Base-by-base conservation (phyloP, 2,113 vertebrate genomes). In the Hydrolagus affinis region DNA sequence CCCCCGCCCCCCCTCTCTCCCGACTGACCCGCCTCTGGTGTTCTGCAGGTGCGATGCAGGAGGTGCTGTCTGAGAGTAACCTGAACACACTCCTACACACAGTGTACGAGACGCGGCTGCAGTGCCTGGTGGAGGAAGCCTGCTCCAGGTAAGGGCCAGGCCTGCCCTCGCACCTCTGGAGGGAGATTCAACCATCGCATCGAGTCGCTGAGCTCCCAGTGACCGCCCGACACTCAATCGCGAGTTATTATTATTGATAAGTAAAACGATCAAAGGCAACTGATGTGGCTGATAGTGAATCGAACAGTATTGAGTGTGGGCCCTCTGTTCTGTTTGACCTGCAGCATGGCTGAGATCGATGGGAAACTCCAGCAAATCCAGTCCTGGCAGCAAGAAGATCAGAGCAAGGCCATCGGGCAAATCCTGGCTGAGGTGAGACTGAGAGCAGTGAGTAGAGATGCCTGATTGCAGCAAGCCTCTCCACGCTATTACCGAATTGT, bases 341-440 rank as follows among this genome's bases (percentile, higher is more conserved):
- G 75, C 89, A 99, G 98, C 88, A 89, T 98, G 78, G 95, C 96
- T 60, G 93, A 87, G 86, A 91, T 96, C 92, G 97, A 98, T 77
- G 93, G 90, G 89, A 96, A 93, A 85, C 97, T 98, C 90, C 96
- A 98, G 86, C 93, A 94, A 78, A 93, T 98, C 88, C 91, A 97
- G 86, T 92, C 94, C 0, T 94, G 97, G 88, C 97, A 99, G 86
- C 94, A 97, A 89, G 91, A 97, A 90, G 97, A 98, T 88, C 97
- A 99, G 90, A 96, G 89, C 88, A 98, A 96, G 91, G 97, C 96
- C 85, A 92, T 98, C 56, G 90, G 92, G 86, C 93, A 97, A 85
- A 99, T 99, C 89, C 89, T 98, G 85, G 93, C 96, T 89, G 95
- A 99, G 96, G 97, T 99, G 90, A 88, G 90, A 3, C 23, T 19